Conservation (phyloP, 2,888 invertebrate species). For the Malacosoma neustria region DNA sequence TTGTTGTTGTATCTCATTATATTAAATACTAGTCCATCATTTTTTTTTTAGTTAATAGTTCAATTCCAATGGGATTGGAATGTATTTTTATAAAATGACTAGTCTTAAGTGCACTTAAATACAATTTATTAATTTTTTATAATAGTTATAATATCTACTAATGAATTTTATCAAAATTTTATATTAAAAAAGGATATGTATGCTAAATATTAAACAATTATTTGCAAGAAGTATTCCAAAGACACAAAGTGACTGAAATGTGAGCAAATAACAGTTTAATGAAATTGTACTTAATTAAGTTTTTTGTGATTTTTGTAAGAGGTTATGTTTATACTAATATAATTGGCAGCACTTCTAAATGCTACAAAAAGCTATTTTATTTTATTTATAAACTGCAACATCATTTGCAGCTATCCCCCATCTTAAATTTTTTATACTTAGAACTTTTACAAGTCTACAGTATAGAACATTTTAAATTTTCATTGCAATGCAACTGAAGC, state of each 20-base stretch:
- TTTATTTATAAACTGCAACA: slow-evolving; percentile 4
- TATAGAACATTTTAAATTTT: too few relatives aligned
- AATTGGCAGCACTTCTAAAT: slow-evolving; percentile 20
- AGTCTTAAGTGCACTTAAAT: slow-evolving; percentile 7
- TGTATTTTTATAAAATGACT: slow-evolving; percentile 8
- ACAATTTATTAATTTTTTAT: slow-evolving; percentile 7
- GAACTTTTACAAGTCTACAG: too few relatives aligned
- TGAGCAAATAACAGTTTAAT: neutral
- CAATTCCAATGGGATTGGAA: slow-evolving; percentile 20
- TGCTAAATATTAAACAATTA: neutral
- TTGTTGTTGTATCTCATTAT: slow-evolving; percentile 34
- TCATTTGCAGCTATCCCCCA: too few relatives aligned
- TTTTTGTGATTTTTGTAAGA: slow-evolving; percentile 24
- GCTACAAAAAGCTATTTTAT: slow-evolving; percentile 10
- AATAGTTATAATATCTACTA: neutral
- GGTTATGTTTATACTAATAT: slow-evolving; percentile 12
- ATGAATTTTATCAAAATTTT: neutral
- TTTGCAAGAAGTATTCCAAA: slow-evolving; percentile 6
- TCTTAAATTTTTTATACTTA: slow-evolving; percentile 7
- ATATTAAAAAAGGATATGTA: neutral
- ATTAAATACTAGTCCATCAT: slow-evolving; percentile 58
- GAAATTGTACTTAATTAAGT: slow-evolving; percentile 5
- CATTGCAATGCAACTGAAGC: too few relatives aligned
- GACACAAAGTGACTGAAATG: slow-evolving; percentile 11
- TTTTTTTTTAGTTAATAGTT: slow-evolving; percentile 26